Evolutionary conservation across 2,888 invertebrate genomes (phyloP).

Genomic region (Trachelus iudaicus): DNA sequence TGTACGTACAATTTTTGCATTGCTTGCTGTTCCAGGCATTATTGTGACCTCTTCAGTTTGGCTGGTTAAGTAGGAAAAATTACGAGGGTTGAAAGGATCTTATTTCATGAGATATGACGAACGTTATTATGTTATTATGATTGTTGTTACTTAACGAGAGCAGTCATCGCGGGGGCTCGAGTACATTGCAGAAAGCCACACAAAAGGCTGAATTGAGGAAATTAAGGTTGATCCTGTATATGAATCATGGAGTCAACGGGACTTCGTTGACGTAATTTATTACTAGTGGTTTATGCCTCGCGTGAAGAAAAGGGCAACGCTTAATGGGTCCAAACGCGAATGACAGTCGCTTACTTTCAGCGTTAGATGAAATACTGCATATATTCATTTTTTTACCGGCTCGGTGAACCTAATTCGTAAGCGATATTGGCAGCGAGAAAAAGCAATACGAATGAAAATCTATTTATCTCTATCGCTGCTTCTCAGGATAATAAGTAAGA

Average conservation of each 20-base stretch:
- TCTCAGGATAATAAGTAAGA: not conserved
- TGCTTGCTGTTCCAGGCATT: not conserved
- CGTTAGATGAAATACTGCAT: not conserved
- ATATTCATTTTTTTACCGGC: not conserved
- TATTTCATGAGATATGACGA: constrained; percentile 19
- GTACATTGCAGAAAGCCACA: constrained; percentile 18
- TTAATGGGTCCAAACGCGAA: not conserved
- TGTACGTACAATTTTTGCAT: not conserved
- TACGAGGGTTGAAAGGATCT: not conserved
- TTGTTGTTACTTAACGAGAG: constrained; percentile 25
- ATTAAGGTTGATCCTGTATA: constrained; percentile 37
- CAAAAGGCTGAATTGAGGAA: constrained; percentile 27
- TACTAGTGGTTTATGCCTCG: constrained; percentile 1
- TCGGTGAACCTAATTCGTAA: not conserved
- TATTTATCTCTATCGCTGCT: not conserved
- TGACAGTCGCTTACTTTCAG: not conserved
- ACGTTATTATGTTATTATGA: constrained; percentile 27
- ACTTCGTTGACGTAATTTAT: not conserved
- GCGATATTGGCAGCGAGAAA: not conserved
- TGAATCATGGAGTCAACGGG: constrained; percentile 33
- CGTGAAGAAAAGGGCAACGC: not conserved
- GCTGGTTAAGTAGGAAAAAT: not conserved
- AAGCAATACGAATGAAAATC: not conserved
- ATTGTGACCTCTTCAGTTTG: not conserved
- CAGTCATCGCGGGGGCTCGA: constrained; percentile 2